A percentile compares a stretch with the other conserved stretches of the same genome.
Evolutionary conservation across 2,888 invertebrate species (phyloP).

Genomic region (Tipula lateralis): DNA sequence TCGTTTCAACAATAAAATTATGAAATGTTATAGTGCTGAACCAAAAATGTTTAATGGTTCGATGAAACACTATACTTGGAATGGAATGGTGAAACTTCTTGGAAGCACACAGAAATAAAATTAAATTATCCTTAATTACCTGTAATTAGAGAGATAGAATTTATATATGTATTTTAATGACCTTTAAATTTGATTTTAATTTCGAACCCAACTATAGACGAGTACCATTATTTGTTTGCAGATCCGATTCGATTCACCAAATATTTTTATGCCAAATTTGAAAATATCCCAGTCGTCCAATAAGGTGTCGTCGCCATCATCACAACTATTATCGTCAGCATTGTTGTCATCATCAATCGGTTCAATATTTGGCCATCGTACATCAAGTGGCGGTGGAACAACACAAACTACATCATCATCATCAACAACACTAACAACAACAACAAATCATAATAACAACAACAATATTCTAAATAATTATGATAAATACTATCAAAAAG

Average conservation of each 20-base stretch:
- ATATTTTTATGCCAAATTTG: slow-evolving; percentile 57
- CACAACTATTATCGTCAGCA: slow-evolving; percentile 46
- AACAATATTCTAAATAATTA: background rate
- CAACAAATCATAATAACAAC: background rate
- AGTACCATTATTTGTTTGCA: slow-evolving; percentile 42
- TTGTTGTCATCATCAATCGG: slow-evolving; percentile 44
- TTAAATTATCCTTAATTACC: background rate
- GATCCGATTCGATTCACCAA: slow-evolving; percentile 61
- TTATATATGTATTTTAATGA: background rate
- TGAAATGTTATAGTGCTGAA: background rate
- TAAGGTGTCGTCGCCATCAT: slow-evolving; percentile 46
- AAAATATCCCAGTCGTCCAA: slow-evolving; percentile 51
- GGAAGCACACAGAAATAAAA: background rate
- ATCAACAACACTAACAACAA: background rate
- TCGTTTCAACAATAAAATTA: slow-evolving; percentile 19
- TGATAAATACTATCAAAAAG: slow-evolving; percentile 47
- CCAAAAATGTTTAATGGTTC: background rate
- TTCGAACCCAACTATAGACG: background rate
- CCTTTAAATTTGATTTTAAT: slow-evolving; percentile 13
- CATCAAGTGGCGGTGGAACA: slow-evolving; percentile 40
- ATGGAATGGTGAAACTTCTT: background rate
- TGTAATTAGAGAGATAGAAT: slow-evolving; percentile 13
- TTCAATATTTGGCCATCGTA: slow-evolving; percentile 37
- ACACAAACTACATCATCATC: slow-evolving; percentile 41
- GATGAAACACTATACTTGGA: background rate